Percentiles rank a stretch among this genome's conserved stretches.
Evolutionary conservation across 1,140 invertebrate species (phyloP).

Genomic region (Aphelinus atriplicis): DNA sequence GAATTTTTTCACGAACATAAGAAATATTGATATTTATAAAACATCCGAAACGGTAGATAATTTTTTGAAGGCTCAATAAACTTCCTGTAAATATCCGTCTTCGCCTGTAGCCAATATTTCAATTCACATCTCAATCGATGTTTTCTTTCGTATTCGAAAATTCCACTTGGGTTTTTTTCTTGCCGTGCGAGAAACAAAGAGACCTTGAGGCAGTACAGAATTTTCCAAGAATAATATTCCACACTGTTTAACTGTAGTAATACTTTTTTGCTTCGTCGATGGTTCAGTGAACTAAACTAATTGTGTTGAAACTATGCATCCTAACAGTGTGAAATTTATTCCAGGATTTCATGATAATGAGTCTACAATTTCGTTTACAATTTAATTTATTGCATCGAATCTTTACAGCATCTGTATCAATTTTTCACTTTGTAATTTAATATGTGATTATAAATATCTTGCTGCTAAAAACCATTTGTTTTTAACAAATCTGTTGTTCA

Average conservation of each 20-base stretch:
- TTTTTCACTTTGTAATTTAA: constrained; percentile 26
- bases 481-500: constrained; percentile 18
- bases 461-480: constrained; percentile 4
- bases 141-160: constrained; percentile 14
- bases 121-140: not conserved
- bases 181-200: constrained; percentile 23
- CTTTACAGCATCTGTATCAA: constrained; percentile 24
- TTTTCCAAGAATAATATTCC: constrained; percentile 10
- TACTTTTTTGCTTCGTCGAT: constrained; percentile 10
- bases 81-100: constrained; percentile 25
- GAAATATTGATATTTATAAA: constrained; percentile 10
- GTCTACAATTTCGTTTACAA: not conserved
- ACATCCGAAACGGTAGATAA: constrained; percentile 5
- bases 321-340: constrained; percentile 12
- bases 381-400: constrained; percentile 29
- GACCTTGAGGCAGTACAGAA: constrained; percentile 8
- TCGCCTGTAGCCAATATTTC: constrained; percentile 5
- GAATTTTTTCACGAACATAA: constrained; percentile 1
- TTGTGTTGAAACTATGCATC: not conserved
- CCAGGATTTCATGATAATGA: not conserved
- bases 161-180: not conserved
- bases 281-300: too few species aligned
- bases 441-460: constrained; percentile 19
- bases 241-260: constrained; percentile 14
- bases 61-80: constrained; percentile 11